Evolutionary conservation across 2,888 invertebrate genomes (phyloP), one percentile per base, ranked within the genome.

Genomic region (Epistrophe grossulariae): DNA sequence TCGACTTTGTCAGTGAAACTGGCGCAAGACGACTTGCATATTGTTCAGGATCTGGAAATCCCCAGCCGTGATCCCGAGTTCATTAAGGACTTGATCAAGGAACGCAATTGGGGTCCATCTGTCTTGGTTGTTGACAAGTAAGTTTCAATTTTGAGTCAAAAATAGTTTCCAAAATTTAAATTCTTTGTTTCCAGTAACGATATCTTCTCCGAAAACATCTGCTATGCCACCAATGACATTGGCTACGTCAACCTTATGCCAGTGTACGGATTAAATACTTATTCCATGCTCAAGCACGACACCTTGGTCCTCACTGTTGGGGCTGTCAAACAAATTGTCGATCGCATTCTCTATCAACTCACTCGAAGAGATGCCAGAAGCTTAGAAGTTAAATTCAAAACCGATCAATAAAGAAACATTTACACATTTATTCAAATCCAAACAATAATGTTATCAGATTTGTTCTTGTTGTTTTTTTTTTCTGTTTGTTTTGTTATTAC

Each of bases 211-310:
- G 94, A 95, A 88, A 99, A 99, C 91, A 97, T 99, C 88, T 95
- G 97, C 59, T 93, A 95, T 43, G 99, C 99, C 2, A 95, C 96
- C 4, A 96, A 97, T 89, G 89, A 91, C 4, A 94, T 99, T n/a
- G 95, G 95, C 48, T 96, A 97, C 91, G 95, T 98, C 48, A 99
- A 98, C 93, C 93, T 99, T 31, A 98, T 99, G 98, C 99, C 99
- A 11, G 96, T 96, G 0, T 99, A 98, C 93, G 98, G 98, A 90
- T 94, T 99, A 17, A 99, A 99, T 94, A 98, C 99, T 0, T 97
- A 96, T 93, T 98, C 99, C 45, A 98, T 99, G 97, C 92, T 99
- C 87, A 99, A 99, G 93, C 97, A 99, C 93, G 97, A 98, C 88
- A 99, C 99, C 0, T 93, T 99, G 11, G 96, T 99, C 7, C 92